Evolutionary conservation across 2,888 invertebrate genomes (phyloP).

Genomic region (Tetragnatha montana): DNA sequence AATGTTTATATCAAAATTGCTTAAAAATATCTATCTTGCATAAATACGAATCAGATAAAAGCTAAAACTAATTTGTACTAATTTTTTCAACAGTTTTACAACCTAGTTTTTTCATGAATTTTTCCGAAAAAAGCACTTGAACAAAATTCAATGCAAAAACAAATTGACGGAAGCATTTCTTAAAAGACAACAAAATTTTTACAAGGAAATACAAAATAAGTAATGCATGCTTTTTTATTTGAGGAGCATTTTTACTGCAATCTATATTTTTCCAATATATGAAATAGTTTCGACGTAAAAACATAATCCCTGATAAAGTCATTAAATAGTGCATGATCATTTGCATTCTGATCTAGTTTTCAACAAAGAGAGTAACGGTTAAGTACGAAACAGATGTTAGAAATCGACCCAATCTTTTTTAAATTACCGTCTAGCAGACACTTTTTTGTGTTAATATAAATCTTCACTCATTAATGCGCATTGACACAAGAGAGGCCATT

Average conservation of each 20-base stretch:
- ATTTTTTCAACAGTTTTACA: no score
- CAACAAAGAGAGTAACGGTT: neutral
- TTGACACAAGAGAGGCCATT: no score
- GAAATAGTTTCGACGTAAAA: neutral
- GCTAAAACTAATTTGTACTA: no score
- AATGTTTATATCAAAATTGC: no score
- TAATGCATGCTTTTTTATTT: neutral
- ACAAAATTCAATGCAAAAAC: no score
- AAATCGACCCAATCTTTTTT: neutral
- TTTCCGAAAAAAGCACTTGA: no score
- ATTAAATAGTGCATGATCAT: neutral
- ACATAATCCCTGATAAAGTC: neutral
- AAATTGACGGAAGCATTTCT: no score
- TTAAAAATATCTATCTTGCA: no score
- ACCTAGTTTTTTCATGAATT: no score
- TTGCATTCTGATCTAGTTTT: neutral
- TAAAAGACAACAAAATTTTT: no score
- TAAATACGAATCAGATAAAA: no score
- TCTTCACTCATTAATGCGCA: neutral
- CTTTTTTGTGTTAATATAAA: neutral
- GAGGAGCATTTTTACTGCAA: neutral
- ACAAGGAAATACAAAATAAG: neutral
- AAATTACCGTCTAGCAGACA: neutral
- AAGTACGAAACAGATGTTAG: neutral
- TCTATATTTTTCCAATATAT: neutral